These are phyloP conservation scores for Solenodon paradoxus DNA, from an alignment of 2,113 vertebrate genomes.

Conservation along the genomic window DNA sequence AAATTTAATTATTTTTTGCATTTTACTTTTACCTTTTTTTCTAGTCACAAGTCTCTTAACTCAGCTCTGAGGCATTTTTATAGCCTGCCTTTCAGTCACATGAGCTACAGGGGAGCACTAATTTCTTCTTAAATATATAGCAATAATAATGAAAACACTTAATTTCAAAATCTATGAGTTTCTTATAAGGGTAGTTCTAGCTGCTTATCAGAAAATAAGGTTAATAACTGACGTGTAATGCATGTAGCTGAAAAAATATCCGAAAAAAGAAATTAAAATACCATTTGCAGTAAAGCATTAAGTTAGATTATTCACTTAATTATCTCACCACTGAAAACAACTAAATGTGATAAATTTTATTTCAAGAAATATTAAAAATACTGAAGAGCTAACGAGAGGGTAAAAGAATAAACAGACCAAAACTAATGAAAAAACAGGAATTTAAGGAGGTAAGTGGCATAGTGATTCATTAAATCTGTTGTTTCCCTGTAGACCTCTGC, in stretches of 20 bases:
- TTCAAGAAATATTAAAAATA: not conserved
- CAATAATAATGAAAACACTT: not conserved
- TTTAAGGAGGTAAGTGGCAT: not conserved
- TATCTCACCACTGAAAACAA: not conserved
- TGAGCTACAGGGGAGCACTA: no score
- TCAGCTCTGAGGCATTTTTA: no score
- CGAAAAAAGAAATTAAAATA: not conserved
- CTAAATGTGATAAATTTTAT: constrained; percentile 21
- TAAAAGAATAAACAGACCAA: not conserved
- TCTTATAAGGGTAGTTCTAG: not conserved
- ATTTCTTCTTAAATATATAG: not conserved
- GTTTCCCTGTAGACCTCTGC: not conserved
- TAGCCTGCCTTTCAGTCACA: no score
- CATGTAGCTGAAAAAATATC: not conserved
- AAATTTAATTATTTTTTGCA: no score
- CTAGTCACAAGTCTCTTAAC: no score
- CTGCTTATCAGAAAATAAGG: not conserved
- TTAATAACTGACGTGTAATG: not conserved
- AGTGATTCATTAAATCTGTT: not conserved
- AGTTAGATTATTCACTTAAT: not conserved
- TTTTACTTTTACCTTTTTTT: no score
- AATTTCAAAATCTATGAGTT: not conserved
- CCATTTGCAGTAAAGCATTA: not conserved
- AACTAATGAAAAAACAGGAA: not conserved
- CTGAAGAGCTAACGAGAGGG: not conserved